These are phyloP conservation scores for Lepus europaeus DNA, from an alignment of 2,113 vertebrate species.

Conservation along the genomic window DNA sequence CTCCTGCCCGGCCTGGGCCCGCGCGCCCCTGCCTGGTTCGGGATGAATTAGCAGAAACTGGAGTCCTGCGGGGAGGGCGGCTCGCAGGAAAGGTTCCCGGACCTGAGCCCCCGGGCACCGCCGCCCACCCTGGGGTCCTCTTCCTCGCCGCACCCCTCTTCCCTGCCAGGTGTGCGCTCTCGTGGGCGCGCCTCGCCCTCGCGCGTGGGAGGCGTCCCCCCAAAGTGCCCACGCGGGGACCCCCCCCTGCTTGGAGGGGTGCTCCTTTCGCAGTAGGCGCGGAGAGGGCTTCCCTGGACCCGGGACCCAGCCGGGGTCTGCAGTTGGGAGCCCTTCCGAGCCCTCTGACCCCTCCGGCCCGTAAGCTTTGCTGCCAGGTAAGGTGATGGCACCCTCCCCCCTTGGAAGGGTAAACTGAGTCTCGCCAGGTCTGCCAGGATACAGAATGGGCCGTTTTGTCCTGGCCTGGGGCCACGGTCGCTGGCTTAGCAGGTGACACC, in stretches of 20 bases:
- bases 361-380: neutral
- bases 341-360: neutral
- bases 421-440: neutral
- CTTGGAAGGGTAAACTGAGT: neutral
- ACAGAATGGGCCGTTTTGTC: neutral
- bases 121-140: neutral
- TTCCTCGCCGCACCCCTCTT: no score
- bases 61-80: neutral
- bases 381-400: neutral
- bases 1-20: neutral
- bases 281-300: neutral
- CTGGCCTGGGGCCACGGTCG: neutral
- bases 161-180: neutral
- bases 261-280: neutral
- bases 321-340: neutral
- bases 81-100: neutral
- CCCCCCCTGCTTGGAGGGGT: no score
- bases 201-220: neutral
- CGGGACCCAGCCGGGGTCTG: no score
- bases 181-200: neutral
- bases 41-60: conserved; percentile 68
- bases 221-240: neutral
- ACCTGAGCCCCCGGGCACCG: neutral
- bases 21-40: neutral
- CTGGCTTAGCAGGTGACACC: no score